Evolutionary conservation across 2,888 invertebrate species (phyloP).

Genomic region (Rutpela maculata): DNA sequence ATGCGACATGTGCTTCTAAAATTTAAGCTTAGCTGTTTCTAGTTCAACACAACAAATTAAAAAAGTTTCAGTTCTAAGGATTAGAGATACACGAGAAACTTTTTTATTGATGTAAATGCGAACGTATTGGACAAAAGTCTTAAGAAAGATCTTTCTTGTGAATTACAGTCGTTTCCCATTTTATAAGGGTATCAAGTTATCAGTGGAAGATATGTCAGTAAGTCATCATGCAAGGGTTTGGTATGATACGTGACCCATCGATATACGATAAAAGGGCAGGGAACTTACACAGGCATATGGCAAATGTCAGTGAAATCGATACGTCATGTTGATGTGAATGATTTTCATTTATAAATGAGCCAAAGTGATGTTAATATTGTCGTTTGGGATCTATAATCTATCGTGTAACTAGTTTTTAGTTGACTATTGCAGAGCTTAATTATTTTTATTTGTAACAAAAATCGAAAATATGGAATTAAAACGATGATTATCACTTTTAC

Average conservation of each 20-base stretch:
- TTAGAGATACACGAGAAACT: constrained; percentile 16
- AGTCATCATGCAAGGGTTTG: constrained; percentile 33
- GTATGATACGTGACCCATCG: constrained; percentile 26
- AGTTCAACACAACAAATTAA: constrained; percentile 12
- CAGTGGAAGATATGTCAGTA: constrained; percentile 34
- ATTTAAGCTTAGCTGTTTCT: not conserved
- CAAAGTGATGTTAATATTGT: not conserved
- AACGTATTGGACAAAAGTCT: constrained; percentile 7
- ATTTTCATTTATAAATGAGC: not conserved
- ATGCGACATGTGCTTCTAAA: not conserved
- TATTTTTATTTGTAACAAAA: not conserved
- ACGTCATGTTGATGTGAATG: not conserved
- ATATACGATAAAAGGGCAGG: not conserved
- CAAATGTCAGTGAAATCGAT: not conserved
- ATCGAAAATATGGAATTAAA: not conserved
- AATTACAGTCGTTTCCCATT: constrained; percentile 17
- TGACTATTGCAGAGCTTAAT: not conserved
- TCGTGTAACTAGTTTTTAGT: not conserved
- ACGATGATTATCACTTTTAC: too few relatives aligned
- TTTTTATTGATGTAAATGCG: constrained; percentile 18
- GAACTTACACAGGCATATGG: not conserved
- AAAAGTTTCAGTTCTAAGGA: constrained; percentile 14
- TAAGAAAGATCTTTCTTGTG: not conserved
- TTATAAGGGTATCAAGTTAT: constrained; percentile 12
- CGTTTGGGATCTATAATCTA: not conserved